Evolutionary conservation across 2,888 invertebrate species (phyloP), one percentile per base, ranked within the genome.

Genomic region (Nemurella pictetii): DNA sequence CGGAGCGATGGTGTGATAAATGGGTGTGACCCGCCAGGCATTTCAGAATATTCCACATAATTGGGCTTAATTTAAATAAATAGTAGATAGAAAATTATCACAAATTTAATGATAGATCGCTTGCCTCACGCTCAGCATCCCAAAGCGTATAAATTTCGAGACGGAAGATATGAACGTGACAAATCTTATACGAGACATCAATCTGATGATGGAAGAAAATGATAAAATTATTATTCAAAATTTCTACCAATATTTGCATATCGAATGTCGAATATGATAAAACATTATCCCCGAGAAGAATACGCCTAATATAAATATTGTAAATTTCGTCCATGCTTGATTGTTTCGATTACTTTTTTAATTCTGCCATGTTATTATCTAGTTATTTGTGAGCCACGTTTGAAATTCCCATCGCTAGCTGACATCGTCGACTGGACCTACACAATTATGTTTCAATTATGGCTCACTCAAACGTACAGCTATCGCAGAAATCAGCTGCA

Each of bases 11-110:
- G 80, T 80, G 80, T 80, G 80, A 80, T 80, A 80, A 80, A 80
- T 80, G 35, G 80, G 35, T 80, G 80, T 15, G 0, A 30, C 29
- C 80, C 80, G 7, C 36, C 9, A n/a, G 80, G 30, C 15, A 32
- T 26, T n/a, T 7, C 26, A 26, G 29, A 80, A 15, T 35, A 35
- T 80, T 80, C 36, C 80, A 80, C 80, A 80, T 80, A 36, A 80
- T 30, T 80, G 80, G 80, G 30, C 80, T 80, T 80, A 80, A 80
- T 80, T 80, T 80, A 80, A 80, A 80, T 80, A 80, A 80, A 80
- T 80, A 80, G 32, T 32, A 35, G 75, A 75, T 75, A 75, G 75
- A 28, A 75, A 55, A 55, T 55, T 55, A 55, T 55, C 55, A 55
- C 55, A 55, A 55, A 55, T 55, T 55, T 55, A 55, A 55, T 55